Evolutionary conservation across 2,888 invertebrate genomes (phyloP), one percentile per base, ranked within the genome.

Genomic region (Leucophenga maculata): DNA sequence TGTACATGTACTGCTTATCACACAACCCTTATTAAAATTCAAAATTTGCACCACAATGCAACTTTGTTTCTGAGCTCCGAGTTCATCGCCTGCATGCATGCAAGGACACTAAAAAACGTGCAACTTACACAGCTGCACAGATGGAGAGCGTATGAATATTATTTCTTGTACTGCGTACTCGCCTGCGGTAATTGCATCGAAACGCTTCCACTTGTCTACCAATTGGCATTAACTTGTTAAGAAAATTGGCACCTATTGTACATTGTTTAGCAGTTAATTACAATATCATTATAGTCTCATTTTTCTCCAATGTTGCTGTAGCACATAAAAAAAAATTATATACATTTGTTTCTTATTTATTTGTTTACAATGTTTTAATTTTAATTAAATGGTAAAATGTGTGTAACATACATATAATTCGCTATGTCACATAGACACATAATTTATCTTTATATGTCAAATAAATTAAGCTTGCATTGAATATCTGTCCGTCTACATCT

Each of bases 11-110:
- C 83, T 80, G 78, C 83, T 78, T 78, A 77, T 83, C 83, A 72
- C 77, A 82, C 79, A 80, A 83, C 85, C 85, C 86, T 87, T 86
- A 87, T 87, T 87, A 87, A 86, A 86, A 86, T 87, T 79, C 78
- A 80, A 82, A 85, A 85, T 85, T 85, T 83, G 76, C 83, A 86
- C 86, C 86, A 85, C 86, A 87, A 84, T 82, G 84, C 79, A 83
- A 82, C 78, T 77, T 78, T 77, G 79, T 83, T 81, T 74, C 74
- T 69, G 73, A 74, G 67, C 68, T 69, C 69, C 66, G 52, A 20
- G 22, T 67, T 52, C 16, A 65, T 22, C 22, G 54, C 31, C 16
- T 39, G 11, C 8, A 6, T 39, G 8, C 39, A 9, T 39, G 72
- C 76, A 78, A 82, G 85, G 83, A 83, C 80, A 79, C 74, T 77